Evolutionary conservation across 1,140 invertebrate genomes (phyloP), one percentile per base, ranked within the genome.

Genomic region (Centruroides sculpturatus): DNA sequence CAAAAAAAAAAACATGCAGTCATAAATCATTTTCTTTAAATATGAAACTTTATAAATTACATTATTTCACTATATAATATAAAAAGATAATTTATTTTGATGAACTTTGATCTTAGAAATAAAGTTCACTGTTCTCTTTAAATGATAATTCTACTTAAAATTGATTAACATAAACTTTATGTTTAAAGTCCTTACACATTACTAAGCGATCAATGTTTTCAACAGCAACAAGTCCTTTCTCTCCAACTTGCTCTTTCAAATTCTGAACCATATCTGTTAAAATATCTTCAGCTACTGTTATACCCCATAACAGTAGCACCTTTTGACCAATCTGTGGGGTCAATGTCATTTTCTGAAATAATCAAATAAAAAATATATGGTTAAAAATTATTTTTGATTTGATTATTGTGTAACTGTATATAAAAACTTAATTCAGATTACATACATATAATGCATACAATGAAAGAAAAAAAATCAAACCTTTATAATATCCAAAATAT

Each of bases 211-310:
- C 73, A 34, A 70, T 60, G 65, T 76, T 70, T 67, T 76, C 75
- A 50, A 75, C 66, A 59, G 72, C 82, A 4, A 81, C 80, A 10
- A 70, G 78, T 0, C 79, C 80, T 49, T 80, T 79, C 3, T 67
- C 60, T 23, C 68, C 69, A 57, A 72, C 70, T 59, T 63, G 64
- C 52, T 67, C 55, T 51, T 68, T 61, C 6, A 75, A 57, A 3
- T 64, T 35, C 13, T 69, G 57, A 5, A 71, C 70, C 35, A 61
- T 57, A 36, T 68, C 63, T 51, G 69, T 63, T 11, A 66, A 23
- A 55, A 73, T 64, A 6, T 67, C 60, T 13, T 67, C 62, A 13
- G 66, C 59, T 4, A 69, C 65, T 49, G 50, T 34, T 10, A 71
- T 67, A 11, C 65, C 64, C 74, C 73, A 75, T 7, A 75, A 54